phyloP scores from a whole-genome alignment of 1,140 invertebrate species.

The Euura lappo region DNA sequence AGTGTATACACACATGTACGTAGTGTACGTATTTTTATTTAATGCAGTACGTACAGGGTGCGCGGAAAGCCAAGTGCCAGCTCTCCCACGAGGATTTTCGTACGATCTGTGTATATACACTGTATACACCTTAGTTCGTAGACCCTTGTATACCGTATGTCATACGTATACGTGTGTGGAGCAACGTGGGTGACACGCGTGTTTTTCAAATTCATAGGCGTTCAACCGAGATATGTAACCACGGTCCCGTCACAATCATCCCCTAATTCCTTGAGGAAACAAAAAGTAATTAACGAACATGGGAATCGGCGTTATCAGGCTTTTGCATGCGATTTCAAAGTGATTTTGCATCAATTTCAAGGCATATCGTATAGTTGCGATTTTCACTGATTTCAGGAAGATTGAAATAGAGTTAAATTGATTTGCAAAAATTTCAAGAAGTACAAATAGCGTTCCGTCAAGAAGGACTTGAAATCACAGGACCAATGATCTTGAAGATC shows the following conservation, averaged over 20 bases:
- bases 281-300: neutral
- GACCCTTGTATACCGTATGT: too few relatives aligned
- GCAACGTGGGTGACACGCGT: neutral
- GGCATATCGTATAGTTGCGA: too few relatives aligned
- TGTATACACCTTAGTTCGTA: too few relatives aligned
- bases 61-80: slow-evolving; percentile 10
- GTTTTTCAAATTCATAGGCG: neutral
- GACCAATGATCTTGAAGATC: too few relatives aligned
- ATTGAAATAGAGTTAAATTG: too few relatives aligned
- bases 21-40: neutral
- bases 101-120: neutral
- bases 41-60: slow-evolving; percentile 20
- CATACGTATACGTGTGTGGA: neutral
- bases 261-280: neutral
- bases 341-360: too few relatives aligned
- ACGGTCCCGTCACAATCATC: too few relatives aligned
- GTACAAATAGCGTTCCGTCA: too few relatives aligned
- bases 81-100: neutral
- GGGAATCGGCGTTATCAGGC: too few relatives aligned
- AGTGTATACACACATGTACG: slow-evolving; percentile 20
- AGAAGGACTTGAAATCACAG: too few relatives aligned
- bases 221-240: neutral
- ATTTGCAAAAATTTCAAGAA: too few relatives aligned
- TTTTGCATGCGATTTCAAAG: neutral
- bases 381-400: too few relatives aligned